These are phyloP conservation scores for Amphipoea oculea DNA, from an alignment of 2,888 invertebrate genomes.

Conservation along the genomic window DNA sequence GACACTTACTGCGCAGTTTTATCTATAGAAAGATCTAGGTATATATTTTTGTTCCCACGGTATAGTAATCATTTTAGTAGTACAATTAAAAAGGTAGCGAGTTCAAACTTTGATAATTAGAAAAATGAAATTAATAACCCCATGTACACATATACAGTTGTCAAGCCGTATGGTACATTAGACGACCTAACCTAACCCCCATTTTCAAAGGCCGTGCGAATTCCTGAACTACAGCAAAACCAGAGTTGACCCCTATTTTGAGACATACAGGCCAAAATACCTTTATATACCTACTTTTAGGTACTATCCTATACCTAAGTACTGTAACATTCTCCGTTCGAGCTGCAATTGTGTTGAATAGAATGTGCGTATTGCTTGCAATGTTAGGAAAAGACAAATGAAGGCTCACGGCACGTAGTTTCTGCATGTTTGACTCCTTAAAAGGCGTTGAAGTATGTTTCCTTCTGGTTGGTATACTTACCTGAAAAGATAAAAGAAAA, in stretches of 20 bases:
- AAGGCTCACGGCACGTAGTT: constrained; percentile 23
- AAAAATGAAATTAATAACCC: not conserved
- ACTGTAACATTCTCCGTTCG: constrained; percentile 3
- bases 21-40: not conserved
- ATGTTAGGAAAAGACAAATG: constrained; percentile 27
- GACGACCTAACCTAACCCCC: not conserved
- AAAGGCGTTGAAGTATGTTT: not conserved
- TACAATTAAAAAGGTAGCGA: not conserved
- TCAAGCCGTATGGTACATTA: not conserved
- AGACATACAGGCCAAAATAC: not conserved
- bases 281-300: not conserved
- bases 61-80: not conserved
- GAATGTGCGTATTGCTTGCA: constrained; percentile 35
- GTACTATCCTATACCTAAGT: not conserved
- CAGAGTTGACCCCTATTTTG: not conserved
- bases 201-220: not conserved
- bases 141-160: too few species aligned
- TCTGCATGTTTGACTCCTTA: not conserved
- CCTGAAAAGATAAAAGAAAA: constrained; percentile 62
- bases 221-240: not conserved
- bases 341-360: constrained; percentile 27
- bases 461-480: constrained; percentile 49
- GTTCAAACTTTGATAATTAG: not conserved
- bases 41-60: not conserved
- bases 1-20: not conserved